A percentile compares a stretch with the other conserved stretches of the same genome.
phyloP scores from a whole-genome alignment of 2,888 invertebrate species.

The Ditylenchus weischeri region DNA sequence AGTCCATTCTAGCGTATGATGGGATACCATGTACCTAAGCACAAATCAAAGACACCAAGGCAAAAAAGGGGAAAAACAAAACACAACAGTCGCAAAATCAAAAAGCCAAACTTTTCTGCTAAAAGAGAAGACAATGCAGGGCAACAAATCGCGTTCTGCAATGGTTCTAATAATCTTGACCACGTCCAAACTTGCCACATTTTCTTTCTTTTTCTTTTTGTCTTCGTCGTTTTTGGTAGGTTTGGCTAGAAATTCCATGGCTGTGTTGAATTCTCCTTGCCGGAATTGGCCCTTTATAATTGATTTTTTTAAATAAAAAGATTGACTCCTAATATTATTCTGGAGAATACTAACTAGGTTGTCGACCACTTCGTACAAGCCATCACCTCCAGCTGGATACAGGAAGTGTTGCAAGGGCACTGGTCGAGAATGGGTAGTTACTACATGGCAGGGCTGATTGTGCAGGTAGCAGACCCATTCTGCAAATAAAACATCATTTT shows the following conservation, averaged over 20 bases:
- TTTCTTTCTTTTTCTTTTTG: slow-evolving; percentile 62
- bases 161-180: slow-evolving; percentile 98
- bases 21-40: too few relatives aligned
- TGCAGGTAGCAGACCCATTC: slow-evolving; percentile 53
- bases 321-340: too few relatives aligned
- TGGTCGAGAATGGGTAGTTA: slow-evolving; percentile 95
- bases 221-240: slow-evolving; percentile 62
- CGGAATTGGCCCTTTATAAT: slow-evolving; percentile 77
- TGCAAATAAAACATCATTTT: slow-evolving; percentile 26
- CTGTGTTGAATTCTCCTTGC: slow-evolving; percentile 95
- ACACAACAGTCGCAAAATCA: too few relatives aligned
- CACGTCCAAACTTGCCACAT: slow-evolving; percentile 67
- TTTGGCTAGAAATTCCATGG: slow-evolving; percentile 76
- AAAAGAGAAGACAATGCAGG: slow-evolving; percentile 97
- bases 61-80: too few relatives aligned
- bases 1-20: too few relatives aligned
- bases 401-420: slow-evolving; percentile 97
- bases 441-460: slow-evolving; percentile 86
- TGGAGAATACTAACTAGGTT: slow-evolving; percentile 29
- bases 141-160: slow-evolving; percentile 93
- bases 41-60: too few relatives aligned
- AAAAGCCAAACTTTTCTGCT: slow-evolving; percentile 72
- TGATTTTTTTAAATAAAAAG: too few relatives aligned
- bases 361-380: slow-evolving; percentile 77
- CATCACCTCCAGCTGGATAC: slow-evolving; percentile 89